phyloP scores from a whole-genome alignment of 1,140 invertebrate species.

The Berghia stephanieae region DNA sequence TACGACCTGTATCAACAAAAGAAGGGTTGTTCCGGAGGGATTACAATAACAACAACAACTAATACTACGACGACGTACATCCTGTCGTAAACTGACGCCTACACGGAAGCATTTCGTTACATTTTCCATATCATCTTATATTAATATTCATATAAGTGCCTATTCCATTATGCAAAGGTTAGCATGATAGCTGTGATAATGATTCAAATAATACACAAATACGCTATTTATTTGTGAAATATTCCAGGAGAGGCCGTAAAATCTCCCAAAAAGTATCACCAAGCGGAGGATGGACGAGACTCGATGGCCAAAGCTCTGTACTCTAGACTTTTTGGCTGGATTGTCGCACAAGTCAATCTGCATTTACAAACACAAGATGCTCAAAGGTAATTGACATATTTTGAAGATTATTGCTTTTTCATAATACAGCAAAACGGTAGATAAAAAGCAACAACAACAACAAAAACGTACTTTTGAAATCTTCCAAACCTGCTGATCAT shows the following conservation, averaged over 20 bases:
- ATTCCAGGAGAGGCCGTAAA: slow-evolving; percentile 59
- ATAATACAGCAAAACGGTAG: neutral
- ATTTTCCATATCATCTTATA: no score
- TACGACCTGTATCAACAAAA: no score
- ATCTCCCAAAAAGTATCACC: slow-evolving; percentile 52
- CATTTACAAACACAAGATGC: slow-evolving; percentile 32
- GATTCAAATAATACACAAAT: no score
- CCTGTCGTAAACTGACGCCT: no score
- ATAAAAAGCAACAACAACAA: neutral
- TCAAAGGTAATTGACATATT: neutral
- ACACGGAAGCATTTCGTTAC: no score
- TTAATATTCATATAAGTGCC: no score
- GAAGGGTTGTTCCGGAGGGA: no score
- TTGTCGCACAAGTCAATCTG: slow-evolving; percentile 61
- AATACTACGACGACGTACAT: no score
- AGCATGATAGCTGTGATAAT: no score
- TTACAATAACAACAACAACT: no score
- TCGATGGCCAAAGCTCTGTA: slow-evolving; percentile 64
- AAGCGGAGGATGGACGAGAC: slow-evolving; percentile 61
- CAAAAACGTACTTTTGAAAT: neutral
- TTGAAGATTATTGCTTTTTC: neutral
- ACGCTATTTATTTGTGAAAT: no score
- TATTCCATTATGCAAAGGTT: no score
- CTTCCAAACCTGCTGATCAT: neutral
- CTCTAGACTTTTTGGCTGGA: slow-evolving; percentile 61